Evolutionary conservation across 2,797 vertebrate species (phyloP).

Genomic region (Lepus oiostolus): DNA sequence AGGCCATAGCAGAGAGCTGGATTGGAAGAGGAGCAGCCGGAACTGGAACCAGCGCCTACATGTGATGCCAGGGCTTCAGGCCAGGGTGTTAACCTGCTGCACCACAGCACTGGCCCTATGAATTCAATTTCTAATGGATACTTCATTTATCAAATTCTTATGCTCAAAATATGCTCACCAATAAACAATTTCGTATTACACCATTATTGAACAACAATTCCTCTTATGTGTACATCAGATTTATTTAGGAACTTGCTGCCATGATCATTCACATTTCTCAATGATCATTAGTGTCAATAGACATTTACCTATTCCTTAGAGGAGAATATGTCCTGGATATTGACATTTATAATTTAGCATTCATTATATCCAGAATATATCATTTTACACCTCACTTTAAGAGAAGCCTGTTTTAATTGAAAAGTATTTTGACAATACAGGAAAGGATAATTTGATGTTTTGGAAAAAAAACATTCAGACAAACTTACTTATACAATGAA

Average conservation of each 20-base stretch:
- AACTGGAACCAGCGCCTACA: too few species aligned
- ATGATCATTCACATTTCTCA: conserved; percentile 4
- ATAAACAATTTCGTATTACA: neutral
- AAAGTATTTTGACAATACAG: conserved; percentile 13
- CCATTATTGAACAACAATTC: neutral
- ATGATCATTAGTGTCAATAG: neutral
- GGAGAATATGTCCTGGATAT: neutral
- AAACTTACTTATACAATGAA: too few species aligned
- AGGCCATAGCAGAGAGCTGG: too few species aligned
- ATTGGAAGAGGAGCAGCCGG: too few species aligned
- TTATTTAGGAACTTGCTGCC: neutral
- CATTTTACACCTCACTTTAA: neutral
- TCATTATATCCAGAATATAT: neutral
- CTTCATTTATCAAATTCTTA: conserved; percentile 20
- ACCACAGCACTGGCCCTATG: too few species aligned
- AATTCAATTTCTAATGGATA: neutral
- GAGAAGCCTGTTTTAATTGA: neutral
- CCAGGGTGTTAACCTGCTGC: too few species aligned
- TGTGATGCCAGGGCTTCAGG: too few species aligned
- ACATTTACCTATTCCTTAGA: neutral
- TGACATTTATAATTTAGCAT: neutral
- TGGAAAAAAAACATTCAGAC: neutral
- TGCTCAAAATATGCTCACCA: neutral
- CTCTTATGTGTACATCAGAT: neutral
- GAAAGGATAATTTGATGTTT: neutral